phyloP scores from a whole-genome alignment of 2,797 vertebrate species.

The Anabacerthia variegaticeps region DNA sequence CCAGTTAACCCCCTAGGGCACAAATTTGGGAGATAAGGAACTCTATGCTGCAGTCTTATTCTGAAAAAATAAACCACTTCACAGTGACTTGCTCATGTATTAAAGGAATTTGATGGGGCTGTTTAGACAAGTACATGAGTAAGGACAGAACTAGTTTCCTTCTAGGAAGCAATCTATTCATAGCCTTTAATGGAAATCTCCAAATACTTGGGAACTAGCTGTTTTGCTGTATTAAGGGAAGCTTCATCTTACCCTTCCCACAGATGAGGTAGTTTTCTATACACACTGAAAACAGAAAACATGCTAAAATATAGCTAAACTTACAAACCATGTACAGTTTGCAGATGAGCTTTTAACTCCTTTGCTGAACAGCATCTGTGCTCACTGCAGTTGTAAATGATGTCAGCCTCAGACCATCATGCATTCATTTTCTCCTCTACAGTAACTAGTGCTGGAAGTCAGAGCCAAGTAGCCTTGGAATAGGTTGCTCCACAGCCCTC shows the following conservation, averaged over 20 bases:
- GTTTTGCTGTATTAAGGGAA: not conserved
- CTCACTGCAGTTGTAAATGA: not conserved
- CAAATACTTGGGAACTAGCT: not conserved
- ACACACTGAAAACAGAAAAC: not conserved
- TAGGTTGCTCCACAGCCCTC: not conserved
- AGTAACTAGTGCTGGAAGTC: not conserved
- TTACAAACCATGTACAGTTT: not conserved
- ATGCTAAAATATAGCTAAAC: not conserved
- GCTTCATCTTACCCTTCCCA: not conserved
- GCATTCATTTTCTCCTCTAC: not conserved
- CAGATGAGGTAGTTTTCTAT: not conserved
- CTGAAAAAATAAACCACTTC: not conserved
- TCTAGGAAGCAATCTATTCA: not conserved
- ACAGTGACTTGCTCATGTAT: not conserved
- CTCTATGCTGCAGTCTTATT: no score
- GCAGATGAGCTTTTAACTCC: not conserved
- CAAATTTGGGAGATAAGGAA: not conserved
- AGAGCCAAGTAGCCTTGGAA: not conserved
- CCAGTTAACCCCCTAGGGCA: not conserved
- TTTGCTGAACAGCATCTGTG: not conserved
- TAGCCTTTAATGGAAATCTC: slow-evolving; percentile 10
- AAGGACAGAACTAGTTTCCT: not conserved
- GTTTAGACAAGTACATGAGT: not conserved
- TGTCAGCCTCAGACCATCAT: not conserved
- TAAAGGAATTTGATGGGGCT: not conserved